Base-by-base conservation (phyloP, 2,888 invertebrate genomes). In the Drosophila seclusa region DNA sequence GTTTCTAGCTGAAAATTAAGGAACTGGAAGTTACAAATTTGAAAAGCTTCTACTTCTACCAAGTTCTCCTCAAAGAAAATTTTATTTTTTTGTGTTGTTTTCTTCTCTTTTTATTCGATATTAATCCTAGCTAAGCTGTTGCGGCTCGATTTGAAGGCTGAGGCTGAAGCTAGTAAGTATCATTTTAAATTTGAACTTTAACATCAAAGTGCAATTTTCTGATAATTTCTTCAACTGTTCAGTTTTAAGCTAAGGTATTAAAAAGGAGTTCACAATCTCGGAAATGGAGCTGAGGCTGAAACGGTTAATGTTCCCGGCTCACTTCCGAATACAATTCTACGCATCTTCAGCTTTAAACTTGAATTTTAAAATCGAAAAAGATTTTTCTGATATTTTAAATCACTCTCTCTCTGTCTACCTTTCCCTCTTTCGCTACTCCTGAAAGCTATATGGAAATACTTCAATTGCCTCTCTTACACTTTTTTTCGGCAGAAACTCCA, bases 1-100 rank as follows among this genome's bases (percentile, higher is more conserved):
- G 21, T 21, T 45, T 16, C 21, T 8, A 16, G 16, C 21, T 24
- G 21, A 16, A 16, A 45, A 24, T 24, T 45, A 45, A 45, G 45
- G 45, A 45, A 45, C 45, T 16, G 45, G 21, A 45, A 45, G 16
- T 45, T 45, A 45, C 21, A 45, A 45, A 24, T 45, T 45, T 45
- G 2, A 45, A 24, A 45, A 45, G 45, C 45, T 45, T 45, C 21
- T 45, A 21, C 13, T 16, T 24, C 8, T 2, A 2, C 21, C 21
- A 45, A 21, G 21, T 45, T 24, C 7, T 24, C 21, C 11, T 11
- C 10, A 11, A 42, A 21, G 16, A 21, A 13, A 45, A 24, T 13
- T 6, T 13, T 42, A n/a, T 29, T 29, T 29, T 45, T 8, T 7
- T 16, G 4, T 55, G 27, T 24, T 34, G 18, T 16, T 16, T 21